Evolutionary conservation across 2,113 vertebrate genomes (phyloP).

Genomic region (Amblyopsis rosae): DNA sequence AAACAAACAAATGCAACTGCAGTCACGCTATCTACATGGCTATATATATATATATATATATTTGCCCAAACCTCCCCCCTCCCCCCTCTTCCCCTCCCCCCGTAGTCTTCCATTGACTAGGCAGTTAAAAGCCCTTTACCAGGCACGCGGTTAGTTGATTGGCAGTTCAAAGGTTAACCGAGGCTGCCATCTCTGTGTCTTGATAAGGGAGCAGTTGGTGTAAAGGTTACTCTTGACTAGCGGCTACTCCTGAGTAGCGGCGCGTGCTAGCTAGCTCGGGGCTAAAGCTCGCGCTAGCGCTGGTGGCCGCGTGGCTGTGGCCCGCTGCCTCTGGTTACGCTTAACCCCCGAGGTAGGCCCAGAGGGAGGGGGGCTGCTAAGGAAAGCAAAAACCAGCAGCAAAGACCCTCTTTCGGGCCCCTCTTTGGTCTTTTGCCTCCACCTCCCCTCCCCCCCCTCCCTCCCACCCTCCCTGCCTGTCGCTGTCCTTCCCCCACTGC

Average conservation of each 20-base stretch:
- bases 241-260: slow-evolving; percentile 52
- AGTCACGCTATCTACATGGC: slow-evolving; percentile 54
- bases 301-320: slow-evolving; percentile 65
- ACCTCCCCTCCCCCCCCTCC: slow-evolving; percentile 32
- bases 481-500: slow-evolving; percentile 20
- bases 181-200: slow-evolving; percentile 61
- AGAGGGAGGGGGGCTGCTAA: slow-evolving; percentile 46
- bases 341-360: slow-evolving; percentile 68
- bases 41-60: slow-evolving; percentile 1
- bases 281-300: slow-evolving; percentile 63
- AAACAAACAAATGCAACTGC: slow-evolving; percentile 25
- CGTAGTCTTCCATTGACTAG: slow-evolving; percentile 55
- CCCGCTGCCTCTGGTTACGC: slow-evolving; percentile 66
- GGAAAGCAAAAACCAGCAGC: slow-evolving; percentile 34
- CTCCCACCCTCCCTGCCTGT: slow-evolving; percentile 12
- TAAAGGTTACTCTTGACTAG: slow-evolving; percentile 68
- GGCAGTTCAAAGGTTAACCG: slow-evolving; percentile 72
- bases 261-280: slow-evolving; percentile 51
- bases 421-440: slow-evolving; percentile 57
- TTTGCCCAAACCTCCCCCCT: slow-evolving; percentile 26
- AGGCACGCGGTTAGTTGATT: slow-evolving; percentile 19
- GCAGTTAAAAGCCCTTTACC: slow-evolving; percentile 43
- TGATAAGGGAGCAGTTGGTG: slow-evolving; percentile 65
- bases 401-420: slow-evolving; percentile 48
- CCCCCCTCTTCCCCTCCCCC: slow-evolving; percentile 42